phyloP scores from a whole-genome alignment of 2,888 invertebrate species.

The Microplitis deprimator region DNA sequence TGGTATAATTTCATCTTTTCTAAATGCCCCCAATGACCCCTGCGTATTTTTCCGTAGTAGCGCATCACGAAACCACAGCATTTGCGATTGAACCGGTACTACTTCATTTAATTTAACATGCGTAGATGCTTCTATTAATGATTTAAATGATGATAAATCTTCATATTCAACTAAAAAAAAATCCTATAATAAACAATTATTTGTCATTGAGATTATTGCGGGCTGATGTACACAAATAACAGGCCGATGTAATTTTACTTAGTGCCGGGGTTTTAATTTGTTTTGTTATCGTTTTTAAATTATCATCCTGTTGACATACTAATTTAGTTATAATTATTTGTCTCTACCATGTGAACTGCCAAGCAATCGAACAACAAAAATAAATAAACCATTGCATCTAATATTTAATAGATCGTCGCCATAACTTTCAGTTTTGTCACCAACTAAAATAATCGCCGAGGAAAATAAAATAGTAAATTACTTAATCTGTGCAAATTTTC shows the following conservation, averaged over 20 bases:
- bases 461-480: too few relatives aligned
- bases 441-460: too few relatives aligned
- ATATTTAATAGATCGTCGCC: too few relatives aligned
- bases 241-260: not conserved
- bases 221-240: not conserved
- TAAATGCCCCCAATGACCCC: conserved; percentile 33
- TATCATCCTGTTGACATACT: not conserved
- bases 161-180: conserved; percentile 84
- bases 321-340: not conserved
- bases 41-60: conserved; percentile 37
- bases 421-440: too few relatives aligned
- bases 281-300: not conserved
- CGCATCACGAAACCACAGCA: conserved; percentile 81
- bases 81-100: conserved; percentile 79
- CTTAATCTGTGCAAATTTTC: too few relatives aligned
- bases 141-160: conserved; percentile 73
- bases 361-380: too few relatives aligned
- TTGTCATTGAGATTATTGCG: conserved; percentile 24
- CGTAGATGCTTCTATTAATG: conserved; percentile 74
- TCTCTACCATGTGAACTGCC: not conserved
- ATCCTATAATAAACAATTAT: conserved; percentile 72
- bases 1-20: not conserved
- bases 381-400: too few relatives aligned
- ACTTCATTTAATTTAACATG: conserved; percentile 75
- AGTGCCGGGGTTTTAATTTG: not conserved